Base-by-base conservation (phyloP, 2,113 vertebrate genomes). In the Vidua macroura region DNA sequence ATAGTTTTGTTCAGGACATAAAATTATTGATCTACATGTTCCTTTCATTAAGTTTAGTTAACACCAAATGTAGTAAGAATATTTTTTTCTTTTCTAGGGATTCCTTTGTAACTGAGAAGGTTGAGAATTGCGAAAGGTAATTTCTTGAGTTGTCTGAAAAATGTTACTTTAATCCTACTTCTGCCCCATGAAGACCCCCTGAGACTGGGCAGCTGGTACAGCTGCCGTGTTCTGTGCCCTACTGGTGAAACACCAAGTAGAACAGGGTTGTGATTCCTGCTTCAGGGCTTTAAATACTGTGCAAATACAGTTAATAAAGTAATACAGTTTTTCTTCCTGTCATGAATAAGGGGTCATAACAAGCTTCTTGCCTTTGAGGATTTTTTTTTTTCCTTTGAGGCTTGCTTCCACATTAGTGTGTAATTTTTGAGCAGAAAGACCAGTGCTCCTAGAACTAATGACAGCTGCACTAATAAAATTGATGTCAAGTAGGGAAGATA, bases 11-110 rank as follows among this genome's bases (percentile, higher is more conserved):
- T 78, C 15, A 31, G 24, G 19, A 33, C 1, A 0, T 49, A 46
- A 48, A 73, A 41, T 68, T 80, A 53, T 4, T 60, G 22, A 56
- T 39, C 6, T 77, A 17, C 33, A 33, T 3, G 4, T 83, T 73
- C 10, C 35, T 66, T 87, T 73, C n/a, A 49, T 60, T 56, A 69
- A 77, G 51, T 31, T 49, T 27, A 46, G 16, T 83, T 67, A 67
- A 49, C 39, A 66, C 44, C 67, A 91, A 77, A 35, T 0, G 0
- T 84, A 64, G 13, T 60, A 62, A 68, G 13, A 63, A 43, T 66
- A 33, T 3, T 67, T 58, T 66, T 92, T 85, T 91, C 27, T 86
- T 39, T 96, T 92, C 48, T 89, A 97, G 96, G 49, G 30, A 13
- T 74, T 51, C 37, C 9, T 5, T 46, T 53, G 21, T 25, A 63